These are phyloP conservation scores for Passer domesticus DNA, from an alignment of 2,113 vertebrate genomes.

Conservation along the genomic window DNA sequence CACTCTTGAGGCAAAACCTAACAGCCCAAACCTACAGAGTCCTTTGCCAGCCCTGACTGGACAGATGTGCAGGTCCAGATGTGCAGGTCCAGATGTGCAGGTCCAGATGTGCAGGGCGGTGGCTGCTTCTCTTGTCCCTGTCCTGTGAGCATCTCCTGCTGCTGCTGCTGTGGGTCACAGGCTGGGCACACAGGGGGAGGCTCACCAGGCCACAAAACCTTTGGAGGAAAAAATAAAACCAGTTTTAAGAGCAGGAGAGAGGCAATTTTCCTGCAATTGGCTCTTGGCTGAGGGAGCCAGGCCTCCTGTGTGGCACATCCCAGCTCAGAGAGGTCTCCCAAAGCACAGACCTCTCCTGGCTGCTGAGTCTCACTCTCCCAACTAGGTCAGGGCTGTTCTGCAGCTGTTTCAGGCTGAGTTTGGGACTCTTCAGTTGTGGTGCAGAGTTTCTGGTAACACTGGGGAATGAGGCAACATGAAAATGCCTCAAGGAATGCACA, in stretches of 20 bases:
- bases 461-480: conserved; percentile 33
- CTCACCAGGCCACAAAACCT: background rate
- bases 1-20: background rate
- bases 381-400: background rate
- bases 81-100: background rate
- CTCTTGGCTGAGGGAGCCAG: background rate
- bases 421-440: background rate
- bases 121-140: background rate
- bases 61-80: background rate
- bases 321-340: background rate
- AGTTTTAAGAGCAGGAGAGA: background rate
- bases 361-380: background rate
- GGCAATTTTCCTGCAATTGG: rapidly evolving
- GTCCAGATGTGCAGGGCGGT: background rate
- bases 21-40: background rate
- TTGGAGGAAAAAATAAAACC: background rate
- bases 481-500: background rate
- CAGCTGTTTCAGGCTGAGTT: background rate
- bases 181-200: background rate
- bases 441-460: background rate
- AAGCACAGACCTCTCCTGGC: background rate
- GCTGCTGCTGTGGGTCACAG: background rate
- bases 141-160: background rate
- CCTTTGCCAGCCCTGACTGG: background rate
- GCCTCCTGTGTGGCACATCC: background rate